Evolutionary conservation across 2,797 vertebrate genomes (phyloP), one percentile per base, ranked within the genome.

Genomic region (Selene dorsalis): DNA sequence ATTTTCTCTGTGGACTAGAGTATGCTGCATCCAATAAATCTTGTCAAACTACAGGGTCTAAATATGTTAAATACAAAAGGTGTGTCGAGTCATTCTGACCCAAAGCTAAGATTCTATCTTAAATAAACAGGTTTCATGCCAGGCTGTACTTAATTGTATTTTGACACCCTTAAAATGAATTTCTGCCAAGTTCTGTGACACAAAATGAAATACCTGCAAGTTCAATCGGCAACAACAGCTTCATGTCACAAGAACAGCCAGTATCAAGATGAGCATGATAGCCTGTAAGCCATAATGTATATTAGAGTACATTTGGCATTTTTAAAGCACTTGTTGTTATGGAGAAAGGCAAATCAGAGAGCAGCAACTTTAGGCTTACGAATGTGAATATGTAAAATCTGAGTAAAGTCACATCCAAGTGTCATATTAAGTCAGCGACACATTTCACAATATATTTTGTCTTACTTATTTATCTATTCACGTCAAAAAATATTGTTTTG

Each of bases 121-220:
- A 52, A 68, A 73, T 63, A 64, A 75, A 76, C 32, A 28, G 8
- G 12, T 77, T 55, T 70, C 69, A 56, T 28, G 47, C 9, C 12
- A 53, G 56, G 50, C 69, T 57, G 45, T 48, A 47, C n/a, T 78
- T 81, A 78, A 83, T 76, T 84, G 72, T 71, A 61, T 50, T n/a
- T 53, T 22, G 75, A 78, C 78, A 73, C 63, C 66, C 67, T 85
- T 63, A 67, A 83, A 83, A 78, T 61, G 32, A 66, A 77, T 70
- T 74, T 68, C 52, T 61, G 35, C 72, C 77, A 68, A 81, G 75
- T 63, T 64, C 55, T 62, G 72, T 22, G 67, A 70, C 60, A 43
- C 68, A 71, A 84, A 73, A 83, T 79, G 69, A 80, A 87, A 85
- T 72, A 82, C 53, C 70, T 83, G 38, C 35, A 62, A 75, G 45